These are phyloP conservation scores for Brenthis hecate DNA, from an alignment of 2,888 invertebrate species.

Conservation along the genomic window DNA sequence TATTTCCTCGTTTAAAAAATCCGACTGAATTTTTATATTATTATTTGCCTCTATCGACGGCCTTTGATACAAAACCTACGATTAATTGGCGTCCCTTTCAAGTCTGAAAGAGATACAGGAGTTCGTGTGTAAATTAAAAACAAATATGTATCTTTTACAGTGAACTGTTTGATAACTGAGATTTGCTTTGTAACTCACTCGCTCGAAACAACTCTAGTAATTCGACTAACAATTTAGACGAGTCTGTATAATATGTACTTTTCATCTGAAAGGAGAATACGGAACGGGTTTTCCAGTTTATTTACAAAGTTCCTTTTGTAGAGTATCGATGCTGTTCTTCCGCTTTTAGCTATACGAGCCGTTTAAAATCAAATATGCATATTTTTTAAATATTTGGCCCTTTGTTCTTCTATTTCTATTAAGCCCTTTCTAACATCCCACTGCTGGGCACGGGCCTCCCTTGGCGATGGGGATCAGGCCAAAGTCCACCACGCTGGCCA, in stretches of 20 bases:
- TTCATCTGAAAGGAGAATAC: constrained; percentile 19
- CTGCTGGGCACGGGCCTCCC: too few species aligned
- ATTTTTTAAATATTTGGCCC: too few species aligned
- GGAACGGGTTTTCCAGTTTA: constrained; percentile 2
- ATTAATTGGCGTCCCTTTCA: constrained; percentile 38
- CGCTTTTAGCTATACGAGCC: background rate
- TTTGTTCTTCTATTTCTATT: too few species aligned
- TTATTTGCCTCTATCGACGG: constrained; percentile 39
- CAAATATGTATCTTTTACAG: constrained; percentile 32
- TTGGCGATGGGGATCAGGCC: too few species aligned
- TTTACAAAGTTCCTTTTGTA: constrained; percentile 15
- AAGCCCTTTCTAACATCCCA: too few species aligned
- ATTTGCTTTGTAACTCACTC: constrained; percentile 20
- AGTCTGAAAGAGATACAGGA: constrained; percentile 19
- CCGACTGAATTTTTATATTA: constrained; percentile 12
- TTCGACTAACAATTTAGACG: constrained; percentile 18
- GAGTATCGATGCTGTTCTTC: background rate
- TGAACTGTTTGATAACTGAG: constrained; percentile 28
- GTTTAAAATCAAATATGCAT: too few species aligned
- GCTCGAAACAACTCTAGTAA: constrained; percentile 13
- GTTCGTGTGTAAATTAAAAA: constrained; percentile 30
- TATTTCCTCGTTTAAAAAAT: constrained; percentile 20
- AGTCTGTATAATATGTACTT: constrained; percentile 8
- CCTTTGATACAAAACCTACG: constrained; percentile 43
- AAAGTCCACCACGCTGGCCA: too few species aligned